Evolutionary conservation across 1,140 invertebrate genomes (phyloP).

Genomic region (Tribolium madens): DNA sequence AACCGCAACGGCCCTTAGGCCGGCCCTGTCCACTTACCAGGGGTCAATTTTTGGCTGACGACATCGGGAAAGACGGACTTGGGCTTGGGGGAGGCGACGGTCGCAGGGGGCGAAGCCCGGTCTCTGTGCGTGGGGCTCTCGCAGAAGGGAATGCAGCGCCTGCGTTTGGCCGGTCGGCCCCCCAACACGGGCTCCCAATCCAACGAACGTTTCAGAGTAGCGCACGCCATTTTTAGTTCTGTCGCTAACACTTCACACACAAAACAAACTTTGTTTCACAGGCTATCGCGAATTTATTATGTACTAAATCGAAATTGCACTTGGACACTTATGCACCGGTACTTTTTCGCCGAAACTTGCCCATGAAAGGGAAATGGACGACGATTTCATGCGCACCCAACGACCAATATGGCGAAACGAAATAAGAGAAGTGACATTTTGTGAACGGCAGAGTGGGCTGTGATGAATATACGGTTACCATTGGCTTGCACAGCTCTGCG

Average conservation of each 20-base stretch:
- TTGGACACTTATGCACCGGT: not conserved
- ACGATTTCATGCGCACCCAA: constrained; percentile 32
- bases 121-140: constrained; percentile 69
- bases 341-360: not conserved
- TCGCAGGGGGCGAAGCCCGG: constrained; percentile 62
- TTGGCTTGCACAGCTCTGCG: not conserved
- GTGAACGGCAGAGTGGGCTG: constrained; percentile 1
- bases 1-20: constrained; percentile 20
- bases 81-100: constrained; percentile 72
- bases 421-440: constrained; percentile 57
- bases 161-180: constrained; percentile 83
- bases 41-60: constrained; percentile 78
- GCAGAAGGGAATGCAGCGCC: constrained; percentile 88
- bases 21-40: constrained; percentile 73
- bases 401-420: constrained; percentile 57
- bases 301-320: constrained; percentile 13
- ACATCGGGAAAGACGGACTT: constrained; percentile 63
- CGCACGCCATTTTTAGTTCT: constrained; percentile 90
- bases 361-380: constrained; percentile 7
- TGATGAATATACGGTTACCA: constrained; percentile 24
- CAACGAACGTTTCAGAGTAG: constrained; percentile 91
- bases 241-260: constrained; percentile 56
- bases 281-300: constrained; percentile 49
- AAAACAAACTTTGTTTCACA: constrained; percentile 54
- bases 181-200: constrained; percentile 92